A percentile compares a stretch with the other conserved stretches of the same genome.
These are phyloP conservation scores for Hassar affinis DNA, from an alignment of 2,113 vertebrate species.

Conservation along the genomic window DNA sequence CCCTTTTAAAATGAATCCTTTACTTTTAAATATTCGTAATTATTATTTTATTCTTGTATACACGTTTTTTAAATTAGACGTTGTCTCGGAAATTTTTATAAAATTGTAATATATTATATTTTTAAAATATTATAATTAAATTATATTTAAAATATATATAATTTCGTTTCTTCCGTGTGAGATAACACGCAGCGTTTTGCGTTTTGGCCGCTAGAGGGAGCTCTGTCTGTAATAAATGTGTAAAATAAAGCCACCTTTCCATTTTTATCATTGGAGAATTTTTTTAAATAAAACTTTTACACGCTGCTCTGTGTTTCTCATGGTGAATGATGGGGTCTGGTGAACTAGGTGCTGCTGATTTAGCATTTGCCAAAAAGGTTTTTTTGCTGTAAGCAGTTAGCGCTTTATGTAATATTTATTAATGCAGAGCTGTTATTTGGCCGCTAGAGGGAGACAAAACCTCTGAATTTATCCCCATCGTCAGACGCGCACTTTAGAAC, in stretches of 20 bases:
- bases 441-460: conserved; percentile 13
- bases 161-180: background rate
- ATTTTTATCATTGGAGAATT: background rate
- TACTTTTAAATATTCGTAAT: background rate
- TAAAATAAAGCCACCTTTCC: background rate
- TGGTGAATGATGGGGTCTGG: background rate
- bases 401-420: background rate
- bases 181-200: background rate
- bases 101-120: background rate
- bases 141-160: too few relatives aligned
- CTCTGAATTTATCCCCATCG: background rate
- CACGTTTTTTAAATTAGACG: background rate
- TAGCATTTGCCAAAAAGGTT: background rate
- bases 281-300: background rate
- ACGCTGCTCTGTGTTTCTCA: background rate
- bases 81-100: background rate
- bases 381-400: background rate
- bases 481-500: background rate
- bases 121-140: too few relatives aligned
- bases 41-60: background rate
- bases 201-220: background rate
- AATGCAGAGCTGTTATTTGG: background rate
- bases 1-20: background rate
- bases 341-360: background rate
- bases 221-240: background rate